Percentiles rank a stretch among this genome's conserved stretches.
phyloP scores from a whole-genome alignment of 2,888 invertebrate species.

The Sarcophaga carnaria region DNA sequence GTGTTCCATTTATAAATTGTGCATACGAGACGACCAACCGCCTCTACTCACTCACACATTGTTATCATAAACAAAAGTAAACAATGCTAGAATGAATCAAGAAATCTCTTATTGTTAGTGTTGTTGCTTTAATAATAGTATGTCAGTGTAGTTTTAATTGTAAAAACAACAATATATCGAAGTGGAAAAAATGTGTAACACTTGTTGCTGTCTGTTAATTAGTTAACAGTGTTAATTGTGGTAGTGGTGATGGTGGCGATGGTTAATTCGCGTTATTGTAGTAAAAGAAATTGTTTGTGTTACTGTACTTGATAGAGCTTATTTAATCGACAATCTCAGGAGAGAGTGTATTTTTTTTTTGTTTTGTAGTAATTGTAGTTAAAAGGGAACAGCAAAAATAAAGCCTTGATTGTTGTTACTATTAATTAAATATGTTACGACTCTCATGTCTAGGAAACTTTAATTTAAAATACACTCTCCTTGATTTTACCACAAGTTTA shows the following conservation, averaged over 20 bases:
- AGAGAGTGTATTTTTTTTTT: too few relatives aligned
- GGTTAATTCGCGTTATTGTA: too few relatives aligned
- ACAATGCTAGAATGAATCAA: not conserved
- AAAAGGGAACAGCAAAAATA: too few relatives aligned
- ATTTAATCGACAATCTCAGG: too few relatives aligned
- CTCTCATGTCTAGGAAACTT: too few relatives aligned
- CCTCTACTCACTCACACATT: not conserved
- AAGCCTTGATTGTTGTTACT: too few relatives aligned
- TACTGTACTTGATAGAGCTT: too few relatives aligned
- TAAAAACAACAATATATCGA: not conserved
- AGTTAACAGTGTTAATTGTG: not conserved
- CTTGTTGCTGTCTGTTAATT: not conserved
- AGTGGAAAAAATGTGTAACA: not conserved
- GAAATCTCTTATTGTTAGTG: not conserved
- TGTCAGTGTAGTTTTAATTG: not conserved
- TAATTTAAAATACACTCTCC: not conserved
- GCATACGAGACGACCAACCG: not conserved
- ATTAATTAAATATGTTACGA: too few relatives aligned
- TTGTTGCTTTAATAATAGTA: not conserved
- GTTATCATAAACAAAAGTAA: not conserved
- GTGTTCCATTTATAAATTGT: not conserved
- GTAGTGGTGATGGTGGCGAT: not conserved
- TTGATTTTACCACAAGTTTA: too few relatives aligned
- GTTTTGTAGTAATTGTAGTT: too few relatives aligned
- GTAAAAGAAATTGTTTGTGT: too few relatives aligned